These are phyloP conservation scores for Pelmatolapia mariae DNA, from an alignment of 2,113 vertebrate genomes.

Conservation along the genomic window DNA sequence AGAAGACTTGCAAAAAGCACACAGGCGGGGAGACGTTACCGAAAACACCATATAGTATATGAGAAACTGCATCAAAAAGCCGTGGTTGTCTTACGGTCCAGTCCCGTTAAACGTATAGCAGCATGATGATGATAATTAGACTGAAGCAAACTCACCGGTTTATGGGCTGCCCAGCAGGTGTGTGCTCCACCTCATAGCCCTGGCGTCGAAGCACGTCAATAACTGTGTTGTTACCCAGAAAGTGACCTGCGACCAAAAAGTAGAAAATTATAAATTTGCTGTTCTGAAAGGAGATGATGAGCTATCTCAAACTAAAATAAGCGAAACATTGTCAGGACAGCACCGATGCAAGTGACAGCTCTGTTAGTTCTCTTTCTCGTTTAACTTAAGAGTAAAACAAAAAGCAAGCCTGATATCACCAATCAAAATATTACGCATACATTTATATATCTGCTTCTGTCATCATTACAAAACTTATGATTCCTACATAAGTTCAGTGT, in stretches of 20 bases:
- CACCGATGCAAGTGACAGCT: background rate
- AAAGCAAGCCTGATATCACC: background rate
- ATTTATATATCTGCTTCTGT: background rate
- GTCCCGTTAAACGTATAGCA: background rate
- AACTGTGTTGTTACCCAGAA: conserved; percentile 89
- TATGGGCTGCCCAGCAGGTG: conserved; percentile 79
- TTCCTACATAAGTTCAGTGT: background rate
- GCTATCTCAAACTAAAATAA: background rate
- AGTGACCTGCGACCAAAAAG: conserved; percentile 79
- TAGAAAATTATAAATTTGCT: background rate
- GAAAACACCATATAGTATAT: background rate
- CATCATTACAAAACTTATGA: background rate
- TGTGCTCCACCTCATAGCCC: conserved; percentile 85
- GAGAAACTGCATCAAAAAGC: background rate
- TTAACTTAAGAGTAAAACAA: background rate
- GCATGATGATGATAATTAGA: background rate
- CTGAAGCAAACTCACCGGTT: conserved; percentile 70
- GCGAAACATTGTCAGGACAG: background rate
- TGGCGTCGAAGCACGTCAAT: conserved; percentile 83
- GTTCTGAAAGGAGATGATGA: background rate
- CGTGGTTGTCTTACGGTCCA: background rate
- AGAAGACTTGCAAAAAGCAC: background rate
- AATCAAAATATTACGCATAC: background rate
- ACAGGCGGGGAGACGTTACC: background rate
- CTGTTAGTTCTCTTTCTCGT: background rate